These are phyloP conservation scores for Paradoxurus hermaphroditus DNA, from an alignment of 2,113 vertebrate species.

Conservation along the genomic window DNA sequence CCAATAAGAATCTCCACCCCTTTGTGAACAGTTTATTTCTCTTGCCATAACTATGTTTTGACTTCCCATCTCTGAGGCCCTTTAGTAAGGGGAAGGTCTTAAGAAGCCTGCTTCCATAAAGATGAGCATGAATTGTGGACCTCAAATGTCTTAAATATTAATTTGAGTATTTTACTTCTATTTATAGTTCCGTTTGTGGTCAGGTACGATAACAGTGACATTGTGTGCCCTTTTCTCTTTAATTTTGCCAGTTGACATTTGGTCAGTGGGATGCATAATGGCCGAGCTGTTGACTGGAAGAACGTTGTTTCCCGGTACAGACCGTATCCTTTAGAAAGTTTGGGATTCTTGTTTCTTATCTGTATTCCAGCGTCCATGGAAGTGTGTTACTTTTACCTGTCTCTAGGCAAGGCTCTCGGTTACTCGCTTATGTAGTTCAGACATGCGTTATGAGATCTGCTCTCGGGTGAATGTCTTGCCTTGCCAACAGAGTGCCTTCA, in stretches of 20 bases:
- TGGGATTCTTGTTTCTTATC: slow-evolving; percentile 14
- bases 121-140: background rate
- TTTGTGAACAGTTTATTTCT: background rate
- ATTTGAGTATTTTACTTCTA: background rate
- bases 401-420: background rate
- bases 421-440: slow-evolving; percentile 36
- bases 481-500: slow-evolving; percentile 1
- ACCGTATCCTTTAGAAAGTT: slow-evolving; percentile 95
- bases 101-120: slow-evolving; percentile 16
- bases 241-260: slow-evolving; percentile 94
- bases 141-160: background rate
- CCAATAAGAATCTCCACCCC: background rate
- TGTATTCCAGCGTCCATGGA: slow-evolving; percentile 13
- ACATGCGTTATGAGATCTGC: background rate
- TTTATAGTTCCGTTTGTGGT: background rate
- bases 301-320: slow-evolving; percentile 97
- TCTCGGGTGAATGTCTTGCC: background rate
- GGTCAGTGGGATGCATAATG: slow-evolving; percentile 99
- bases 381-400: background rate
- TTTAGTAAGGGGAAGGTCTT: background rate
- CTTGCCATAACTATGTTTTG: slow-evolving; percentile 1
- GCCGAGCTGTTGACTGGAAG: slow-evolving; percentile 97
- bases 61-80: background rate
- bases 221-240: slow-evolving; percentile 63
- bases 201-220: background rate